Percentiles rank a stretch among this genome's conserved stretches.
Conservation (phyloP, 2,797 vertebrate genomes). For the Myotis myotis region DNA sequence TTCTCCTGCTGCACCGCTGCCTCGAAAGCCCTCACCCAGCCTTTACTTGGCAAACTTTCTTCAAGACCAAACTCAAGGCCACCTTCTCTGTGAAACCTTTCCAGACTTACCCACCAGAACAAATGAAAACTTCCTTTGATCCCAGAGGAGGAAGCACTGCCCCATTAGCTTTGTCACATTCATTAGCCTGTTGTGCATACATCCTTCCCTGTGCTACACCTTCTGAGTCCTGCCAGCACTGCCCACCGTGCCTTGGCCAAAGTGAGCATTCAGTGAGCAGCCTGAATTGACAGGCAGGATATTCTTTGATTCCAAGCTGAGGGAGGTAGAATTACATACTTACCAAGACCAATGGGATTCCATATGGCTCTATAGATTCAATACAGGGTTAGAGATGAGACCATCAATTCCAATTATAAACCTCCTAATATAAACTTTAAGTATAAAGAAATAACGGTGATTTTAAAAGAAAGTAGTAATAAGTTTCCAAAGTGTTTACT, state of each 20-base stretch:
- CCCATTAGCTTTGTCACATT: background rate
- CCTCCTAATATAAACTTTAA: background rate
- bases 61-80: background rate
- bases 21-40: fast-evolving
- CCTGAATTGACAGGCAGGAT: background rate
- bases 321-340: background rate
- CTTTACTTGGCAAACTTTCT: background rate
- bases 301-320: background rate
- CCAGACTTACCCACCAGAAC: background rate
- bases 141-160: background rate
- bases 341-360: background rate
- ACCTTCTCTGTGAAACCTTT: background rate
- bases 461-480: background rate
- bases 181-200: too few relatives aligned
- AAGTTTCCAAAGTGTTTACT: background rate
- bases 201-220: background rate
- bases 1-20: fast-evolving
- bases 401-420: background rate
- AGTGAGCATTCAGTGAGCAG: background rate
- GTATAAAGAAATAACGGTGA: background rate
- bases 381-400: background rate
- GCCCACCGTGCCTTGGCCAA: fast-evolving
- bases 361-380: background rate
- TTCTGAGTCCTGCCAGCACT: background rate
- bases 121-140: background rate